Conservation (phyloP, 2,113 vertebrate species). For the Xiphophorus hellerii region DNA sequence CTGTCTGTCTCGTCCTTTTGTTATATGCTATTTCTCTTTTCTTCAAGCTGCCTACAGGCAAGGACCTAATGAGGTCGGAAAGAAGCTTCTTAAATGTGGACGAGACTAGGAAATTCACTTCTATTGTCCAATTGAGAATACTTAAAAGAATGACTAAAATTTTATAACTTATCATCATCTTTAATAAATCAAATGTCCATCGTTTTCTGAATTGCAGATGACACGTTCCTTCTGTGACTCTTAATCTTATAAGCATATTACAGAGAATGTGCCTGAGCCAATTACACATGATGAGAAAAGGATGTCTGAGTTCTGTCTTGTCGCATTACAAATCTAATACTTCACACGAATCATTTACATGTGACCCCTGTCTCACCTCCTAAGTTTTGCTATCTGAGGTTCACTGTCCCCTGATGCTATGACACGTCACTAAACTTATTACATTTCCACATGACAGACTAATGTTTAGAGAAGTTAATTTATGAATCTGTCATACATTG, state of each 20-base stretch:
- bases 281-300: slow-evolving; percentile 72
- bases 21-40: slow-evolving; percentile 9
- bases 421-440: slow-evolving; percentile 18
- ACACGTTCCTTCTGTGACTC: slow-evolving; percentile 69
- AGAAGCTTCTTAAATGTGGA: slow-evolving; percentile 5
- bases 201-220: slow-evolving; percentile 65
- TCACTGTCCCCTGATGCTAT: slow-evolving; percentile 24
- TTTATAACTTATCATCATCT: slow-evolving; percentile 50
- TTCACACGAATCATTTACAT: slow-evolving; percentile 68
- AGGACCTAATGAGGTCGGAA: not conserved
- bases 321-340: slow-evolving; percentile 72
- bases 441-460: slow-evolving; percentile 10
- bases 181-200: slow-evolving; percentile 63
- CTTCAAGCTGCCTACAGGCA: slow-evolving; percentile 4
- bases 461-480: slow-evolving; percentile 28
- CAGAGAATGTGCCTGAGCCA: slow-evolving; percentile 66
- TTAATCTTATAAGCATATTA: slow-evolving; percentile 70
- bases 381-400: slow-evolving; percentile 27
- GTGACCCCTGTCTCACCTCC: slow-evolving; percentile 44
- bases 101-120: not conserved
- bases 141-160: slow-evolving; percentile 33
- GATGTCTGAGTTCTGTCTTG: slow-evolving; percentile 71
- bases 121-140: slow-evolving; percentile 12
- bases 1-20: slow-evolving; percentile 37
- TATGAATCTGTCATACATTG: slow-evolving; percentile 11